These are phyloP conservation scores for Dinocampus coccinellae DNA, from an alignment of 2,888 invertebrate genomes.

Conservation along the genomic window DNA sequence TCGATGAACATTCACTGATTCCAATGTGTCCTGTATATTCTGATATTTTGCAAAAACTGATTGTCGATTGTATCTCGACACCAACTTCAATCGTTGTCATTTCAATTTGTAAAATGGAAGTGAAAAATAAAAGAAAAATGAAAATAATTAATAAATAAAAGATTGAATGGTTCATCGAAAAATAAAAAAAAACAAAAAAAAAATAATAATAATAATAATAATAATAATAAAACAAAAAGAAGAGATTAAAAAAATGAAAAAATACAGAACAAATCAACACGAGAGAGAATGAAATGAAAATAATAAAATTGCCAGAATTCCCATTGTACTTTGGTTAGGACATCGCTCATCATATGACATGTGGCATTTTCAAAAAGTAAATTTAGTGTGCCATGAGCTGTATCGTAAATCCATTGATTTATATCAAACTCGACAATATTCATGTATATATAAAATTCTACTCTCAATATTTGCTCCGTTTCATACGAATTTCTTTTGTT, in stretches of 20 bases:
- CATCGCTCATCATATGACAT: neutral
- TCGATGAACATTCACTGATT: slow-evolving; percentile 3
- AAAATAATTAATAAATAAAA: too few relatives aligned
- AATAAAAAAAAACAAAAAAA: too few relatives aligned
- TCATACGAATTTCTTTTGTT: neutral
- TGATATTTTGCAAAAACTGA: neutral
- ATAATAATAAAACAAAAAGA: too few relatives aligned
- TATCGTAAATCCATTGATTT: neutral
- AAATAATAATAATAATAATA: too few relatives aligned
- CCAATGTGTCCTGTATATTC: neutral
- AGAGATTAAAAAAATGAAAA: too few relatives aligned
- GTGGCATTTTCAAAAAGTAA: neutral
- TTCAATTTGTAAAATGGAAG: slow-evolving; percentile 1
- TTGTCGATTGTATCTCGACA: neutral
- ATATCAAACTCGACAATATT: neutral
- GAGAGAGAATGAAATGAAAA: neutral
- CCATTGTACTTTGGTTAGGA: neutral
- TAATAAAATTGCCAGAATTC: neutral
- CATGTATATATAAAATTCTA: neutral
- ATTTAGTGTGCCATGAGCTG: neutral
- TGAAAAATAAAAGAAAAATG: neutral
- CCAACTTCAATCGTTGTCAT: neutral
- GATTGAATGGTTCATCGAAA: too few relatives aligned
- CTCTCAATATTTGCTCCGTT: neutral
- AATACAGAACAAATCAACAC: too few relatives aligned